Conservation (phyloP, 2,888 invertebrate genomes). For the Drosophila fulvimacula region DNA sequence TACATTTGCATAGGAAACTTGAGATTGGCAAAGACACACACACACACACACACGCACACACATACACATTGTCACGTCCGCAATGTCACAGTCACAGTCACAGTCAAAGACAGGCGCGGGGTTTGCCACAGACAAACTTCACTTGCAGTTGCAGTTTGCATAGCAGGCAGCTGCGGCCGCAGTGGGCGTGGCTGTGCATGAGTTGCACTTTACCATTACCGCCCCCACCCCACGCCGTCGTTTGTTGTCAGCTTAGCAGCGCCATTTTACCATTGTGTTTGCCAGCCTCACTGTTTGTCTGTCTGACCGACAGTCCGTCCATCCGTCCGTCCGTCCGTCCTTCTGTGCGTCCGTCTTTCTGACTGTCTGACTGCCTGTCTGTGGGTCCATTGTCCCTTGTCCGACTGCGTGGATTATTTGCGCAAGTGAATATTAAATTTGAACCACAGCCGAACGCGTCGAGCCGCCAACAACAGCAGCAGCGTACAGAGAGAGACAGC, state of each 20-base stretch:
- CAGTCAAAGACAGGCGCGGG: constrained; percentile 26
- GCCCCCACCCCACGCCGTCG: neutral
- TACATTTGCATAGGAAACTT: constrained; percentile 12
- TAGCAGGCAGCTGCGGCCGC: constrained; percentile 50
- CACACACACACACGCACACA: constrained; percentile 1
- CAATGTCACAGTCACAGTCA: constrained; percentile 34
- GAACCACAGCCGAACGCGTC: constrained; percentile 76
- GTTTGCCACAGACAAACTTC: constrained; percentile 76
- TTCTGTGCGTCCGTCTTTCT: too few relatives aligned
- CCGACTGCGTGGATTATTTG: constrained; percentile 72
- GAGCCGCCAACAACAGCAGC: constrained; percentile 60
- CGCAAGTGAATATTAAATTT: constrained; percentile 80
- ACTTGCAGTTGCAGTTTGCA: constrained; percentile 77
- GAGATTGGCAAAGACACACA: constrained; percentile 31
- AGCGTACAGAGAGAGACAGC: constrained; percentile 4
- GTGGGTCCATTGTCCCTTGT: constrained; percentile 26
- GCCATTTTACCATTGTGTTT: constrained; percentile 68
- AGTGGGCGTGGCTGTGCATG: neutral
- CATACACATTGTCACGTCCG: constrained; percentile 5
- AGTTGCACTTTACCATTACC: neutral
- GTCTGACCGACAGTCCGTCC: neutral
- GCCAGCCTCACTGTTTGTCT: constrained; percentile 18
- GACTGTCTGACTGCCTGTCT: constrained; percentile 6
- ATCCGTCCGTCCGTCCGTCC: constrained; percentile 28
- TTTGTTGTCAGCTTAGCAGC: constrained; percentile 67